Percentiles rank a stretch among this genome's conserved stretches.
These are phyloP conservation scores for Sebastes variabilis DNA, from an alignment of 2,797 vertebrate species.

Conservation along the genomic window DNA sequence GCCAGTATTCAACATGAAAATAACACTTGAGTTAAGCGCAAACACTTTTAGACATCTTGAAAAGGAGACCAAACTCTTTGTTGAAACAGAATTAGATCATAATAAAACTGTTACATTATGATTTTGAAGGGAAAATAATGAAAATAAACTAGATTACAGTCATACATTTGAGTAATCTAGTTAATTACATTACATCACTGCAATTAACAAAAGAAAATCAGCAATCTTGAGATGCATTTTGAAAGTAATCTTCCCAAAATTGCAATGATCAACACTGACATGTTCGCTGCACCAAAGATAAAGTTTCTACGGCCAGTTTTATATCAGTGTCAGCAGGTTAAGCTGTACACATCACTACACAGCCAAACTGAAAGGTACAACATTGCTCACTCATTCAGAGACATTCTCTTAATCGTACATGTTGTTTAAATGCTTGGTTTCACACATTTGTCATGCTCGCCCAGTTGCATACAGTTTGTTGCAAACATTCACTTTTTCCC, in stretches of 20 bases:
- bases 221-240: constrained; percentile 8
- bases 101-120: not conserved
- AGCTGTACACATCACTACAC: constrained; percentile 27
- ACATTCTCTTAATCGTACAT: constrained; percentile 5
- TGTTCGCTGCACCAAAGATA: not conserved
- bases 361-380: constrained; percentile 39
- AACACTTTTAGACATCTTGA: constrained; percentile 6
- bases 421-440: constrained; percentile 44
- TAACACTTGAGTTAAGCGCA: constrained; percentile 9
- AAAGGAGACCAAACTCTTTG: not conserved
- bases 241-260: constrained; percentile 12
- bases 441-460: constrained; percentile 50
- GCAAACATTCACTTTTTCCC: constrained; percentile 11
- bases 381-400: constrained; percentile 31
- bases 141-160: constrained; percentile 27
- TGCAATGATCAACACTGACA: constrained; percentile 11
- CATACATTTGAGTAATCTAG: constrained; percentile 17
- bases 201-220: constrained; percentile 7
- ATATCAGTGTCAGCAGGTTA: constrained; percentile 20
- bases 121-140: not conserved
- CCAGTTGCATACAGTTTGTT: constrained; percentile 25
- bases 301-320: constrained; percentile 8
- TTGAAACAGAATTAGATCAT: constrained; percentile 12
- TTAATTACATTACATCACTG: constrained; percentile 13
- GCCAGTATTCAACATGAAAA: constrained; percentile 15